Base-by-base conservation (phyloP, 2,888 invertebrate species). In the Drosophila parthenogenetica region DNA sequence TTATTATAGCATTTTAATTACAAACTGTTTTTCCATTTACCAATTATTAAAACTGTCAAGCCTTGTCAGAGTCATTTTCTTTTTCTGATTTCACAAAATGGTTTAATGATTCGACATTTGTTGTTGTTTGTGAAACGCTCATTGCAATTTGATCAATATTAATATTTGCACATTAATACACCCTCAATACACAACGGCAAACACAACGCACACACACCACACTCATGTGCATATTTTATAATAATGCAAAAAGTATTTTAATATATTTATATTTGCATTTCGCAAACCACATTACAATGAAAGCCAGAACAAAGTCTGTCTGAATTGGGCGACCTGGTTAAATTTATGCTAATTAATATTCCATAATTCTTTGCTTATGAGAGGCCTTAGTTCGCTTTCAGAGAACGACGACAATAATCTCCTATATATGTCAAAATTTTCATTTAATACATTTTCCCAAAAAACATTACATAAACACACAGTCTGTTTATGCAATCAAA, bases 311-410 rank as follows among this genome's bases (percentile, higher is more conserved):
- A 11, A 68, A 64, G 13, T 35, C 62, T 17, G 51, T 65, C 69
- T 50, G 55, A 72, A 69, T 70, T 48, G 70, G 73, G 73, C 54
- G 69, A 69, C 55, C 19, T 8, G 70, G 65, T 75, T 81, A 69
- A 84, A 79, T 85, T 74, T 87, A 84, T 81, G 81, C 77, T 89
- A 87, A 85, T 85, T 81, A 81, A 76, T 84, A 72, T 87, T 85
- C 62, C 81, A 85, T 81, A 84, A 79, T 73, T 13, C 35, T 35
- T 13, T 66, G 77, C 69, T 70, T 72, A 77, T 63, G 60, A 64
- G 65, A 67, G 67, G 37, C 25, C 25, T 25, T 39, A 35, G 32
- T 14, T 32, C 51, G 53, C 7, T 32, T 42, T 39, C 19, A 39
- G 17, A 37, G 25, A 7, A 19, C 50, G 19, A 13, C 39, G 40